Base-by-base conservation (phyloP, 2,888 invertebrate species). In the Athalia cordata region DNA sequence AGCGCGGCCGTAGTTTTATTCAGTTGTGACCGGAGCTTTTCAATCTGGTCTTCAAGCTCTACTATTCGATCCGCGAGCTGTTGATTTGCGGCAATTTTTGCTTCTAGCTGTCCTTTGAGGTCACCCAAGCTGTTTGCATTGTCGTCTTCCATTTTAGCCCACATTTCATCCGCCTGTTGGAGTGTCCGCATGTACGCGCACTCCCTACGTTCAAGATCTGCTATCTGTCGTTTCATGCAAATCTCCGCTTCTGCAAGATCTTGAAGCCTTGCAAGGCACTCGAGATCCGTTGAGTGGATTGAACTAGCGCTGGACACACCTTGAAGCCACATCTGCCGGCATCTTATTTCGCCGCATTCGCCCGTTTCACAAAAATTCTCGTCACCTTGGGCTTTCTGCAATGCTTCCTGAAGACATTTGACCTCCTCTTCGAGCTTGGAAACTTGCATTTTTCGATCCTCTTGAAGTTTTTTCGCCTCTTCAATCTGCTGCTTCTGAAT, bases 101-200 rank as follows among this genome's bases (percentile, higher is more conserved):
- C 90, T 87, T 94, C 92, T 82, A 94, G 86, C 89, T 93, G 88
- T 87, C 91, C 82, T 83, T 90, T 84, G 90, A 93, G 6, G 82
- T 82, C 86, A 91, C 91, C 77, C 91, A 83, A 82, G 90, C 90
- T 72, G 72, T 91, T 86, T 0, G 85, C 83, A 85, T 93, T 92
- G 7, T 91, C 92, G 7, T 92, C 92, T 85, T 94, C 94, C 91
- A 94, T 92, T 84, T 94, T 94, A 0, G 93, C 93, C 93, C 95
- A 95, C 90, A 94, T 93, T 79, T 94, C 93, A 81, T 95, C 95
- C 0, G 95, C 94, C 79, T 94, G 93, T 78, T 94, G 94, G 85
- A 95, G 88, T 84, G 95, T 95, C 85, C 94, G 93, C 84, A 94
- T 91, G 84, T 95, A 95, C 0, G 94, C 93, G 1, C 93, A 91